Base-by-base conservation (phyloP, 2,113 vertebrate genomes). In the Caloenas nicobarica region DNA sequence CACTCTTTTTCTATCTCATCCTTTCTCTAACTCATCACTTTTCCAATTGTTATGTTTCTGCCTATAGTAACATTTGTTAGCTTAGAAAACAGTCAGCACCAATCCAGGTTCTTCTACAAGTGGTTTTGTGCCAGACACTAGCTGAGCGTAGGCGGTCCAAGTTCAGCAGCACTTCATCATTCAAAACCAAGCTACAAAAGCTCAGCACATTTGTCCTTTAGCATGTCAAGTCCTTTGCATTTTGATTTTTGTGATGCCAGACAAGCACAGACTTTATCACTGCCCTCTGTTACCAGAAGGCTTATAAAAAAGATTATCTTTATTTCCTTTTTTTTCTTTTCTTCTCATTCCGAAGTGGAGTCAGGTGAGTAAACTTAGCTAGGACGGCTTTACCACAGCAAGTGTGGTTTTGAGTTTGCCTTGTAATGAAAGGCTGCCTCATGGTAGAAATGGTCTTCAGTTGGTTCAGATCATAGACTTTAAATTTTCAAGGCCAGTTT, bases 221-320 rank as follows among this genome's bases (percentile, higher is more conserved):
- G 57, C 80, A 88, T 31, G 64, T 86, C 80, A 90, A 95, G 70
- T 23, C 85, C 79, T 70, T 18, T 58, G 29, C 73, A 86, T 93
- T 97, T 86, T 91, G 83, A 88, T 85, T 97, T 95, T 88, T 95
- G 66, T 83, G 69, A 95, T 25, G 73, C 58, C 80, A 93, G 72
- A 73, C 51, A 91, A 82, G 73, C 40, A 93, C 22, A 95, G 84
- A 81, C 90, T 86, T 95, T 86, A 96, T 68, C 91, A 88, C 33
- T 78, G 53, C 48, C 53, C 62, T 96, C 85, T 69, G 36, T 81
- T 95, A 95, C 54, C 34, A 78, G 50, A 94, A 90, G 71, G 57
- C 56, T 80, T 85, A 61, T 58, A 62, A 82, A 94, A 94, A 89
- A 71, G 25, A 86, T 53, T 88, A 72, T 31, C 19, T 81, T 93